Conservation (phyloP, 1,140 invertebrate genomes). For the Batillaria attramentaria region DNA sequence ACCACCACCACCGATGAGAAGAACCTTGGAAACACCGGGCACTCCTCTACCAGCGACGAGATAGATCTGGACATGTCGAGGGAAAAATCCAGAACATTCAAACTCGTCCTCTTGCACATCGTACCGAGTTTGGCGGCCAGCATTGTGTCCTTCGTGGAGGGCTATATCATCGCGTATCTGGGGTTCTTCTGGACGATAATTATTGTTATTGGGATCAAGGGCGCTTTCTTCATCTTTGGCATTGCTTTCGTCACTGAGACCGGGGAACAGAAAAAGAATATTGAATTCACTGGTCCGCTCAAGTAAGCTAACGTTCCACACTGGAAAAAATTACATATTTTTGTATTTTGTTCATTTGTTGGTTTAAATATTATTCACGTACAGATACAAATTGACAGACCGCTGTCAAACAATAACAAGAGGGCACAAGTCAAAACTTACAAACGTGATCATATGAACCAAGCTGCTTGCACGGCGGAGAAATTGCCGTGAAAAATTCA, state of each 20-base stretch:
- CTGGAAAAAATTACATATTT: no score
- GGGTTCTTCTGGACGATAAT: not conserved
- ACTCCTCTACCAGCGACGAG: not conserved
- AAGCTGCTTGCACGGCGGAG: no score
- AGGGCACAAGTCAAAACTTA: no score
- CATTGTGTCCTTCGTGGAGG: not conserved
- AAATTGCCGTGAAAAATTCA: no score
- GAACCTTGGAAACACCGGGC: not conserved
- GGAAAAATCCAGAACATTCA: not conserved
- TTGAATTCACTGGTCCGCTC: not conserved
- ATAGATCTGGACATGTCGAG: not conserved
- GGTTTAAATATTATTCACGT: no score
- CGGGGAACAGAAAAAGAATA: conserved; percentile 5
- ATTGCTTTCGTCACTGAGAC: conserved; percentile 3
- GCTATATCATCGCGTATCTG: not conserved
- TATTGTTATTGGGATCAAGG: not conserved
- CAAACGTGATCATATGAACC: no score
- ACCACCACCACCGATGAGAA: not conserved
- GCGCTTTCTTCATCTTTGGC: not conserved
- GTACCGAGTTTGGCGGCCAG: not conserved
- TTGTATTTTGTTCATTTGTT: no score
- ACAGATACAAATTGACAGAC: no score
- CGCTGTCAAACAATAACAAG: no score
- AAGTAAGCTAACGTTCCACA: not conserved
- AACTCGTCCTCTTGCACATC: not conserved